These are phyloP conservation scores for Phaethon lepturus DNA, from an alignment of 2,113 vertebrate species.

Conservation along the genomic window DNA sequence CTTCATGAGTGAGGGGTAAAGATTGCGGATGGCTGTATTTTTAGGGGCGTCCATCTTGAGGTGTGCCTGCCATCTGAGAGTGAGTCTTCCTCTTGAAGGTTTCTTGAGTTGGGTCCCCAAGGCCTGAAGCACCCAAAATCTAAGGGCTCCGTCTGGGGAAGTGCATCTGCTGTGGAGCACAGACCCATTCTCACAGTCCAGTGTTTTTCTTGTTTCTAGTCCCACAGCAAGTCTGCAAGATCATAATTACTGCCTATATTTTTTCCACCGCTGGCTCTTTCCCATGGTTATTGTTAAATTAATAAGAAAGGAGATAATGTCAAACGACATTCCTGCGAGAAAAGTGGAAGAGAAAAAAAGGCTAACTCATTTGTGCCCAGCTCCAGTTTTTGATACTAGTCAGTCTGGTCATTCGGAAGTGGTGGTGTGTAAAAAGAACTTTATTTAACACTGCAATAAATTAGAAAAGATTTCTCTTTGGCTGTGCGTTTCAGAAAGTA, in stretches of 20 bases:
- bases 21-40: accelerated
- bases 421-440: neutral
- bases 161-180: neutral
- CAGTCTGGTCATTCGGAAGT: neutral
- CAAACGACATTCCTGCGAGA: neutral
- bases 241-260: slow-evolving; percentile 26
- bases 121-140: neutral
- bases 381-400: slow-evolving; percentile 1
- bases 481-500: neutral
- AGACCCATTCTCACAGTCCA: neutral
- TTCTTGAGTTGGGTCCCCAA: neutral
- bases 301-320: slow-evolving; percentile 55
- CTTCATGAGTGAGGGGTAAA: accelerated
- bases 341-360: neutral
- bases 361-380: slow-evolving; percentile 11
- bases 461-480: neutral
- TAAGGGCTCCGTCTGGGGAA: neutral
- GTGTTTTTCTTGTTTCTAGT: neutral
- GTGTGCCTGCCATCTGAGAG: neutral
- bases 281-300: slow-evolving; percentile 30
- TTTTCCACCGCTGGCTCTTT: neutral
- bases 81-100: neutral
- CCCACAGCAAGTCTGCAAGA: neutral
- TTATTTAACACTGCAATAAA: neutral
- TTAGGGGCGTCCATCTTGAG: neutral